Percentiles rank a stretch among this genome's conserved stretches.
Conservation (phyloP, 2,888 invertebrate species). For the Eristalinus sepulchralis region DNA sequence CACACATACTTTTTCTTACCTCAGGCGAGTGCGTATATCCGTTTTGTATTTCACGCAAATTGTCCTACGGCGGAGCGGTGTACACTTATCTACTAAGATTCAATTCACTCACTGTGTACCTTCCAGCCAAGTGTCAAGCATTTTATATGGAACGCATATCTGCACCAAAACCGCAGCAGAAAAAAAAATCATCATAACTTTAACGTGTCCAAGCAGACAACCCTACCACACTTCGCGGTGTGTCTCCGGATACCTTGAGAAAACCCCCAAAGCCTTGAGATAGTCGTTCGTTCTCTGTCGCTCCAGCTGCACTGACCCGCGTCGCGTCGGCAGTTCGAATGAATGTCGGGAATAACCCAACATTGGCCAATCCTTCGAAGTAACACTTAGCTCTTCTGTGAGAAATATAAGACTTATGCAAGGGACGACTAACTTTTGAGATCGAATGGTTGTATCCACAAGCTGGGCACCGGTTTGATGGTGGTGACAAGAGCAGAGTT, state of each 20-base stretch:
- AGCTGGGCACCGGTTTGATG: constrained; percentile 42
- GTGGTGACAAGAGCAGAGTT: constrained; percentile 62
- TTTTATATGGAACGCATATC: constrained; percentile 77
- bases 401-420: constrained; percentile 52
- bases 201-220: constrained; percentile 8
- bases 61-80: constrained; percentile 36
- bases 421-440: constrained; percentile 26
- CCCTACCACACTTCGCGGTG: constrained; percentile 48
- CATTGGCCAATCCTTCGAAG: constrained; percentile 63
- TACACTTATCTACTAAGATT: constrained; percentile 45
- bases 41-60: constrained; percentile 36
- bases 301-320: background rate
- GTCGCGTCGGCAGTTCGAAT: constrained; percentile 31
- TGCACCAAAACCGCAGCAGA: constrained; percentile 14
- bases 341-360: constrained; percentile 58
- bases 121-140: constrained; percentile 73
- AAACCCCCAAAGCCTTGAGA: constrained; percentile 65
- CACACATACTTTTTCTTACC: constrained; percentile 32
- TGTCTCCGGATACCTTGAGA: constrained; percentile 55
- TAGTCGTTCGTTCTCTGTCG: constrained; percentile 27
- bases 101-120: constrained; percentile 74
- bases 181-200: background rate
- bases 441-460: constrained; percentile 16
- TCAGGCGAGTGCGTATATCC: constrained; percentile 52
- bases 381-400: constrained; percentile 16